Evolutionary conservation across 2,888 invertebrate species (phyloP).

Genomic region (Sinhomidia bicolor): DNA sequence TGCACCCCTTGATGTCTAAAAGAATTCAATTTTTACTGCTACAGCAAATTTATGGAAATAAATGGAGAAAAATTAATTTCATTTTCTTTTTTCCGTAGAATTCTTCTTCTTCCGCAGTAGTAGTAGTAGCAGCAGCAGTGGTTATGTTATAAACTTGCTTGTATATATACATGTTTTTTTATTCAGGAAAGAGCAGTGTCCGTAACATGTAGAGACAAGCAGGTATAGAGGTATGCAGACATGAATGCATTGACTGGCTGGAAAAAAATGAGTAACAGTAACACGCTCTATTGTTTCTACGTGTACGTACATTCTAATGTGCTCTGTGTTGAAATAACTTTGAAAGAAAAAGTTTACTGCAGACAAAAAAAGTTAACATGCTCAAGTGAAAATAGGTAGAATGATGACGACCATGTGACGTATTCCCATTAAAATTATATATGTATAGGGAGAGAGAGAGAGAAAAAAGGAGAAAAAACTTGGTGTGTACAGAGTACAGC

Average conservation of each 20-base stretch:
- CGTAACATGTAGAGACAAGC: no score
- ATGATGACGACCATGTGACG: background rate
- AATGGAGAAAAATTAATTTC: conserved; percentile 79
- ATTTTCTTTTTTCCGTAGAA: conserved; percentile 51
- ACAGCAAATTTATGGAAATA: conserved; percentile 79
- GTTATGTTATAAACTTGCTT: background rate
- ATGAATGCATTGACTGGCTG: no score
- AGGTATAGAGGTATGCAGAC: no score
- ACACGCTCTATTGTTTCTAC: no score
- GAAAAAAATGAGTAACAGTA: no score
- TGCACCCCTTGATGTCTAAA: conserved; percentile 78
- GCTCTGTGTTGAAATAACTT: no score
- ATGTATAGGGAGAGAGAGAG: no score
- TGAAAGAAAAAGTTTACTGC: background rate
- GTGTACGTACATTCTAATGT: no score
- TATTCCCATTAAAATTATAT: background rate
- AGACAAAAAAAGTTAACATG: background rate
- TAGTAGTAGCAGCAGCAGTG: background rate
- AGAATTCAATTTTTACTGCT: conserved; percentile 79
- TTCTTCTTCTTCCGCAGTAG: background rate
- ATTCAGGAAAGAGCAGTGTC: no score
- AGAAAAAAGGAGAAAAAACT: no score
- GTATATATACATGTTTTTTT: no score
- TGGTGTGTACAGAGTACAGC: conserved; percentile 43
- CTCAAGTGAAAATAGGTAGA: background rate